A percentile compares a stretch with the other conserved stretches of the same genome.
Conservation (phyloP, 2,888 invertebrate species). For the Tetrapedia diversipes region DNA sequence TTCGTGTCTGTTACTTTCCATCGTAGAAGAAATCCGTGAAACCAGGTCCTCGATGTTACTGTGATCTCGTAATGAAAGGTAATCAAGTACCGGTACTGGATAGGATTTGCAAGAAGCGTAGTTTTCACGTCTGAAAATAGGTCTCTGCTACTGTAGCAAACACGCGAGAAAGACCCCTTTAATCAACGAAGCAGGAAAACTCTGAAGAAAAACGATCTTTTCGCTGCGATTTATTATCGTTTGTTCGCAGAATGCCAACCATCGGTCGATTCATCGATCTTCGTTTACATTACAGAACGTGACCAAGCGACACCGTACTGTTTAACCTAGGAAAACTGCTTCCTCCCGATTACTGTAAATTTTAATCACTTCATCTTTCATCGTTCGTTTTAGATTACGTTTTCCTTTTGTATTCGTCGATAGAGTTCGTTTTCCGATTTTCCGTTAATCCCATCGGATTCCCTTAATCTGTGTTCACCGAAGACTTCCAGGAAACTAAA, state of each 20-base stretch:
- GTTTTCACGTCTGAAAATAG: conserved; percentile 60
- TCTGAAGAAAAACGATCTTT: conserved; percentile 34
- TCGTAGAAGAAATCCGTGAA: conserved; percentile 39
- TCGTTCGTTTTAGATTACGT: background rate
- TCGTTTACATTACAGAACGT: background rate
- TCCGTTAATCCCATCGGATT: background rate
- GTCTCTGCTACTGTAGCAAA: conserved; percentile 29
- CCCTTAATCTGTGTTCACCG: background rate
- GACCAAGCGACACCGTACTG: background rate
- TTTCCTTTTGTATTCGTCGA: background rate
- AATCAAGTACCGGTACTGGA: conserved; percentile 65
- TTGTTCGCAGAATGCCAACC: background rate
- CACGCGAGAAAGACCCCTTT: conserved; percentile 48
- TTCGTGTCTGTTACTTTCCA: conserved; percentile 22
- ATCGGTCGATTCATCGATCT: background rate
- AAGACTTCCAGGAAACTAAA: background rate
- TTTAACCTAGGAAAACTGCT: conserved; percentile 10
- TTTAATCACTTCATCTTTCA: conserved; percentile 7
- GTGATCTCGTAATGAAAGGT: conserved; percentile 60
- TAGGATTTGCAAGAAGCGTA: conserved; percentile 46
- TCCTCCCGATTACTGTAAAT: background rate
- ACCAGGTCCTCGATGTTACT: conserved; percentile 36
- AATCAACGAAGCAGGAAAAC: conserved; percentile 55
- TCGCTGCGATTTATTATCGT: conserved; percentile 32
- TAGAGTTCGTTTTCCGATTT: background rate